Conservation (phyloP, 1,140 invertebrate genomes). For the Pogonognathellus flavescens region DNA sequence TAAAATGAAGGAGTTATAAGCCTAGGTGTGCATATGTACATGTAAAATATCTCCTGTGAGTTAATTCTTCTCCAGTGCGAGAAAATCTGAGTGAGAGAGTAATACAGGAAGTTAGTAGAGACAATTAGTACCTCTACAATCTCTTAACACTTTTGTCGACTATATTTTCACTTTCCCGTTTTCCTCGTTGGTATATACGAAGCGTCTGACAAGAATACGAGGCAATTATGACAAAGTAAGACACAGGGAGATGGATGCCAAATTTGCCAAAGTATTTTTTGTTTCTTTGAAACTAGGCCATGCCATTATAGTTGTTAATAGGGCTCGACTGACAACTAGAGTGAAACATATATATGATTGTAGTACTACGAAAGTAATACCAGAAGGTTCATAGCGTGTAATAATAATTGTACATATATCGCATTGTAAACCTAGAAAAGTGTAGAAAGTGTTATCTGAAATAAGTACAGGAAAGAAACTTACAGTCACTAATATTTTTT, state of each 20-base stretch:
- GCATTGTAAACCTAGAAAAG: not conserved
- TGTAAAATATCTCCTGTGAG: too few relatives aligned
- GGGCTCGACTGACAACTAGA: not conserved
- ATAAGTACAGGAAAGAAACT: constrained; percentile 67
- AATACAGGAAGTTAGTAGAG: too few relatives aligned
- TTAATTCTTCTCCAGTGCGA: too few relatives aligned
- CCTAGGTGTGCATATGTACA: too few relatives aligned
- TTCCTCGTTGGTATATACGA: not conserved
- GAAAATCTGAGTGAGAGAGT: too few relatives aligned
- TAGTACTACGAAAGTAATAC: not conserved
- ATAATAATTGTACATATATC: too few relatives aligned
- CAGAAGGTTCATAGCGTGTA: not conserved
- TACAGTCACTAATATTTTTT: constrained; percentile 83
- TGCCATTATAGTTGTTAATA: not conserved
- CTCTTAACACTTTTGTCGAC: too few relatives aligned
- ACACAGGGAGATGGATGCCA: constrained; percentile 15
- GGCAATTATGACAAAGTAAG: constrained; percentile 24
- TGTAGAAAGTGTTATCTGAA: not conserved
- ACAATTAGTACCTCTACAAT: too few relatives aligned
- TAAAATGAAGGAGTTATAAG: too few relatives aligned
- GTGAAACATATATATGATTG: not conserved
- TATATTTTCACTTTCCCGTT: too few relatives aligned
- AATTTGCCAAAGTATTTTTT: not conserved
- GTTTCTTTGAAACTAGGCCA: constrained; percentile 1
- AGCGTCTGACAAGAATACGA: not conserved